Percentiles rank a stretch among this genome's conserved stretches.
Conservation (phyloP, 92 coral and sea anemone species). For the Zoanthus solanderi region DNA sequence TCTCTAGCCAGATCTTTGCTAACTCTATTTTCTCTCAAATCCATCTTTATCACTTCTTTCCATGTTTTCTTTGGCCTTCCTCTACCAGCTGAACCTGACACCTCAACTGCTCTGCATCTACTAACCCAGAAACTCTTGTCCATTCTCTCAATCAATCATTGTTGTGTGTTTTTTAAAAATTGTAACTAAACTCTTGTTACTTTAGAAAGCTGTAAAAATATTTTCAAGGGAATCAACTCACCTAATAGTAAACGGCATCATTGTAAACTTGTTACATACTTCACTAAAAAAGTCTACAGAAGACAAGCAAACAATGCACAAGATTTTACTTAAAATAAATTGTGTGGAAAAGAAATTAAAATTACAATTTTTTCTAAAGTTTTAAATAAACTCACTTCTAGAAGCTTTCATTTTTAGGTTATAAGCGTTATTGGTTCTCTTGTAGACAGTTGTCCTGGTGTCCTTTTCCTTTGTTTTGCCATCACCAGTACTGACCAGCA, state of each 20-base stretch:
- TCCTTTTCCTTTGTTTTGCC: constrained; percentile 96
- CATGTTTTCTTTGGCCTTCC: too few relatives aligned
- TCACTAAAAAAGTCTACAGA: constrained; percentile 89
- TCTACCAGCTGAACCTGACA: too few relatives aligned
- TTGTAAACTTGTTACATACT: constrained; percentile 88
- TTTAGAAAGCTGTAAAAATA: too few relatives aligned
- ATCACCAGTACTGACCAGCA: constrained; percentile 89
- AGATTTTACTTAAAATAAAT: not conserved
- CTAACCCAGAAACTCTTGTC: too few relatives aligned
- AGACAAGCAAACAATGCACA: not conserved
- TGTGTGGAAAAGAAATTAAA: not conserved
- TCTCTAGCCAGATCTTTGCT: too few relatives aligned
- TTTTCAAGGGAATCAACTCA: constrained; percentile 19
- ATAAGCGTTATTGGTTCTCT: constrained; percentile 83
- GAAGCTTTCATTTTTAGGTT: constrained; percentile 95
- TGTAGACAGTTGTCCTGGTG: constrained; percentile 88
- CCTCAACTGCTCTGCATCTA: too few relatives aligned
- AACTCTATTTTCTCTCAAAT: too few relatives aligned
- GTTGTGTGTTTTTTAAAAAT: too few relatives aligned
- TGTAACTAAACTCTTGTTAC: too few relatives aligned
- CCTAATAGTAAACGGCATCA: constrained; percentile 98
- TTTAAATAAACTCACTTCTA: constrained; percentile 67
- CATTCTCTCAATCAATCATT: too few relatives aligned
- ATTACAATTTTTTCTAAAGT: too few relatives aligned
- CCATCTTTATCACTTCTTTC: too few relatives aligned